Conservation (phyloP, 2,797 vertebrate genomes). For the Scleropages formosus region DNA sequence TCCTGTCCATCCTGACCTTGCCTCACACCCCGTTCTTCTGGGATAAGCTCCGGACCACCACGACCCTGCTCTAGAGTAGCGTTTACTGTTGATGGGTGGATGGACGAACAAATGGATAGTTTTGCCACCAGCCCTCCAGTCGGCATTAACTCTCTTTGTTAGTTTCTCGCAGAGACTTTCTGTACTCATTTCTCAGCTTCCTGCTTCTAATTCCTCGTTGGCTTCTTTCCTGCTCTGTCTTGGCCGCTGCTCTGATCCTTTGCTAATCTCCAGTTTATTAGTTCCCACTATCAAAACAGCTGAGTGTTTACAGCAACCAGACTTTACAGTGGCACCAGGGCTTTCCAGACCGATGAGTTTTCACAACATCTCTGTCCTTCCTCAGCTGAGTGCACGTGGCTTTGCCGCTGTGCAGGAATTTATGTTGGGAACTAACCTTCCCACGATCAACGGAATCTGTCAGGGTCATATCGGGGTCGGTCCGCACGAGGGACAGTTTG, state of each 20-base stretch:
- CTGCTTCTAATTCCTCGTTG: background rate
- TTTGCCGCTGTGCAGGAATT: too few species aligned
- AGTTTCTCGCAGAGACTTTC: too few species aligned
- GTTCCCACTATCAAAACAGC: constrained; percentile 12
- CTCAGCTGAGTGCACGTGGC: background rate
- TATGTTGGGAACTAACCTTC: background rate
- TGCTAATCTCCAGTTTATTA: background rate
- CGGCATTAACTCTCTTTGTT: background rate
- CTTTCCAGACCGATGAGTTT: constrained; percentile 17
- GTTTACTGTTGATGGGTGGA: too few species aligned
- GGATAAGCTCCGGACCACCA: too few species aligned
- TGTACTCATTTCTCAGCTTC: background rate
- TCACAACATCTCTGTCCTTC: constrained; percentile 17
- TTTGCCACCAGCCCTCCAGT: constrained; percentile 4
- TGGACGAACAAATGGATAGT: too few species aligned
- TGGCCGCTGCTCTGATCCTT: constrained; percentile 7
- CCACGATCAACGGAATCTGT: background rate
- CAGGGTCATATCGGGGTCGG: constrained; percentile 57
- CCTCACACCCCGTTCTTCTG: too few species aligned
- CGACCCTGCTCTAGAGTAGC: too few species aligned
- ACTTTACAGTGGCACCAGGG: constrained; percentile 8
- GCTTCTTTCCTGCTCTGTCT: background rate
- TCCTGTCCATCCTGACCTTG: background rate
- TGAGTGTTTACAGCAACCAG: constrained; percentile 1
- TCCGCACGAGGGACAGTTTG: constrained; percentile 58